Base-by-base conservation (phyloP, 1,140 invertebrate species). In the Chelonus insularis region DNA sequence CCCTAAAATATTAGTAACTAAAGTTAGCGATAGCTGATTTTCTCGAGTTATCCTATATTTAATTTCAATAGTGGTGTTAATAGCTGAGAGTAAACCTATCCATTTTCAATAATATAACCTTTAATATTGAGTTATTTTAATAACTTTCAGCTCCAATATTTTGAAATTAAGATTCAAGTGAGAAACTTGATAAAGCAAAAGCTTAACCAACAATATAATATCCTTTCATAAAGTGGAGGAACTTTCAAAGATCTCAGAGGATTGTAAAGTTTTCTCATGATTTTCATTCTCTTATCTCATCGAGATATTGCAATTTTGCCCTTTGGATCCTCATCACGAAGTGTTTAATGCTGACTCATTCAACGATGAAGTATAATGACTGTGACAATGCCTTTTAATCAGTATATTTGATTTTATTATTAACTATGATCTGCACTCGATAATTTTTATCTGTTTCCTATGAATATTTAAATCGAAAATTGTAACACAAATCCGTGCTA, bases 231-330 rank as follows among this genome's bases (percentile, higher is more conserved):
- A 57, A 57, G 41, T 25, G n/a, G 45, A 43, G 25, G 43, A 57
- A 36, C 23, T 52, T 37, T 41, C 60, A 58, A 23, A 32, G 48
- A 62, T 61, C 52, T 41, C 18, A 1, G 41, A 54, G 48, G 66
- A 68, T 64, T 59, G 57, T 21, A 21, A 68, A 66, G 60, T 65
- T 67, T 36, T 29, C 36, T 68, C 57, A 60, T 65, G 66, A 71
- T 56, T 62, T 51, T 29, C 29, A 57, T 54, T 47, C 41, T 54
- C 50, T 16, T 6, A 8, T 54, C 37, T 16, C 18, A 8, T 18
- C 12, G 14, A 43, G 8, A 43, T 43, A 21, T 18, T 14, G 8
- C 41, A 16, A 43, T 18, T 14, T 43, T 16, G 43, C 37, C 50
- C 16, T 50, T 5, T 8, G 25, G 51, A 60, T 54, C 12, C 58